phyloP scores from a whole-genome alignment of 2,113 vertebrate genomes.

The Tinamus guttatus region DNA sequence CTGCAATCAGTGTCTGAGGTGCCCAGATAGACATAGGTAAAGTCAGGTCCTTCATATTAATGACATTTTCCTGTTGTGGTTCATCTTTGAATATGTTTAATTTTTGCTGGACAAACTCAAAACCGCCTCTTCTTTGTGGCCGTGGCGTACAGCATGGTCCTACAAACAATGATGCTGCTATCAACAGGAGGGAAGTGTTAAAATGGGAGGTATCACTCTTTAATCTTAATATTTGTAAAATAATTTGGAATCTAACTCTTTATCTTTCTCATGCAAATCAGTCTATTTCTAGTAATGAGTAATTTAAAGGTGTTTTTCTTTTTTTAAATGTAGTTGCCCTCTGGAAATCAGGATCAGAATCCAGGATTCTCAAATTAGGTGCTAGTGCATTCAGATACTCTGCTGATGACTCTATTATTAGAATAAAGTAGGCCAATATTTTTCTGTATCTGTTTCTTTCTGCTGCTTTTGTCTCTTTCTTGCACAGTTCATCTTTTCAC shows the following conservation, averaged over 20 bases:
- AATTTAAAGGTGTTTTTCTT: background rate
- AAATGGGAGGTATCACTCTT: background rate
- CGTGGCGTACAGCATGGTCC: background rate
- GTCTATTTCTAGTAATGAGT: constrained; percentile 55
- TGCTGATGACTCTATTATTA: constrained; percentile 47
- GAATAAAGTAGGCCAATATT: background rate
- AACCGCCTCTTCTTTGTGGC: background rate
- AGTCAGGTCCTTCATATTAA: background rate
- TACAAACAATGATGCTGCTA: background rate
- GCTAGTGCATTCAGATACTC: constrained; percentile 13
- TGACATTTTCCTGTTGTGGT: background rate
- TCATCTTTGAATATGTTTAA: background rate
- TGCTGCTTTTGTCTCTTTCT: background rate
- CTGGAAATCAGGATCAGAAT: constrained; percentile 41
- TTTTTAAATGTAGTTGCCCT: background rate
- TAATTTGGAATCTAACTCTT: background rate
- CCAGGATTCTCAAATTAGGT: constrained; percentile 30
- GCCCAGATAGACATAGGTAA: background rate
- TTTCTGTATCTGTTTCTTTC: constrained; percentile 7
- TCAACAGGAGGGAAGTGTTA: background rate
- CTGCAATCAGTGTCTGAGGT: background rate
- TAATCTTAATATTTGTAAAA: background rate
- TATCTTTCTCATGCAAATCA: constrained; percentile 45
- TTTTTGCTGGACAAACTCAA: background rate
- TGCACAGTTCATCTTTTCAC: background rate